These are phyloP conservation scores for Leucophenga montana DNA, from an alignment of 2,888 invertebrate species.

Conservation along the genomic window DNA sequence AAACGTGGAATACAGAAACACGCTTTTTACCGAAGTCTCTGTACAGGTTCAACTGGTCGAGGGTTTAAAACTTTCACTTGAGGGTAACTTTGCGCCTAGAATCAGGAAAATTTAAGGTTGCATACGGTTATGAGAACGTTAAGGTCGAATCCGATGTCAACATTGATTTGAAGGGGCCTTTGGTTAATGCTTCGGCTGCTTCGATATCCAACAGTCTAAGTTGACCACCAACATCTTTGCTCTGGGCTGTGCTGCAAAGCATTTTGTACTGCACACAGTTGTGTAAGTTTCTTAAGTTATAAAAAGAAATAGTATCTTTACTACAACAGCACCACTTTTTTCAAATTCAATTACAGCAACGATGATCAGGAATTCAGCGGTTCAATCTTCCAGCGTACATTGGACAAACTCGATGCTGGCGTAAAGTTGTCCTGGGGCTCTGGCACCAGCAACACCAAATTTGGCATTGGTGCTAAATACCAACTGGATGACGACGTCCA, in stretches of 20 bases:
- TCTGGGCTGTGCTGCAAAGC: conserved; percentile 89
- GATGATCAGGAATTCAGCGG: conserved; percentile 95
- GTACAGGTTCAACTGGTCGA: too few relatives aligned
- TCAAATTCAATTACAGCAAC: conserved; percentile 81
- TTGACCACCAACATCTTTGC: conserved; percentile 95
- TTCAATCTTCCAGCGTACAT: conserved; percentile 94
- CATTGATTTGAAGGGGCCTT: conserved; percentile 89
- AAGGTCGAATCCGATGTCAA: conserved; percentile 89
- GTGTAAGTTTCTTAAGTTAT: too few relatives aligned
- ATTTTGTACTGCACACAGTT: too few relatives aligned
- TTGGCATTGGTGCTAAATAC: conserved; percentile 93
- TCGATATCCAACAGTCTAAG: conserved; percentile 93
- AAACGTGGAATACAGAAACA: too few relatives aligned
- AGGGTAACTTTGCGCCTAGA: too few relatives aligned
- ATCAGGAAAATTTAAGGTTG: conserved; percentile 91
- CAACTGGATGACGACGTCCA: conserved; percentile 88
- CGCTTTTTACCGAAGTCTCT: too few relatives aligned
- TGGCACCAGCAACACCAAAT: conserved; percentile 91
- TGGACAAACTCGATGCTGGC: conserved; percentile 89
- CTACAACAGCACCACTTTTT: too few relatives aligned
- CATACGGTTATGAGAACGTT: conserved; percentile 87
- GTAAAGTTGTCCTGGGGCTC: conserved; percentile 94
- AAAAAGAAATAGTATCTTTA: too few relatives aligned
- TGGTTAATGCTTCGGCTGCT: conserved; percentile 89
- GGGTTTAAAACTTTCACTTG: too few relatives aligned